phyloP scores from a whole-genome alignment of 2,888 invertebrate genomes.

The Thereva unica region DNA sequence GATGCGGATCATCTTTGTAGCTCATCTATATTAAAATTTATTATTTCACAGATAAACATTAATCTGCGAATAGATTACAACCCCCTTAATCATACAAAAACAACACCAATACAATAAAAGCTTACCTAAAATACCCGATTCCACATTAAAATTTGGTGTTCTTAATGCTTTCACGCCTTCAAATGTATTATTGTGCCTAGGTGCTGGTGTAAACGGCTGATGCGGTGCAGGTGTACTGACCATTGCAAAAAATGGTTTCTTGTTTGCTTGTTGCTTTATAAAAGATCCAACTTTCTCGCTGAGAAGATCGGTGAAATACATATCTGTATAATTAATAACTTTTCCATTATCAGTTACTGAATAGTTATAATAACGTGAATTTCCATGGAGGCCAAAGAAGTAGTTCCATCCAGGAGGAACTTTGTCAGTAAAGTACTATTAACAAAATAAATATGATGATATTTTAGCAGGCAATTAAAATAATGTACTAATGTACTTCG shows the following conservation, averaged over 20 bases:
- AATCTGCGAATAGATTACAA: not conserved
- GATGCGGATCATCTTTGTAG: too few relatives aligned
- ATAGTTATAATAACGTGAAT: constrained; percentile 92
- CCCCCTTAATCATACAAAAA: not conserved
- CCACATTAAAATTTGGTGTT: constrained; percentile 70
- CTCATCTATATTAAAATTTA: not conserved
- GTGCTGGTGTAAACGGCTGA: constrained; percentile 82
- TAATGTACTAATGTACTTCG: constrained; percentile 61
- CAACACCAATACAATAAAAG: constrained; percentile 13
- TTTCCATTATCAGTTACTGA: constrained; percentile 80
- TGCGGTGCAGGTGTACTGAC: constrained; percentile 88
- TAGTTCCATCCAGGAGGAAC: constrained; percentile 85
- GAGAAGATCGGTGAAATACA: constrained; percentile 85
- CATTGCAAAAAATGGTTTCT: constrained; percentile 73
- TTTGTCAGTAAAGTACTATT: constrained; percentile 56
- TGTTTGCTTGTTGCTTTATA: constrained; percentile 38
- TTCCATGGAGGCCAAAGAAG: constrained; percentile 88
- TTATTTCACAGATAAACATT: constrained; percentile 14
- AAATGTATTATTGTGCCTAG: constrained; percentile 69
- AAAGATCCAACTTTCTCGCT: constrained; percentile 53
- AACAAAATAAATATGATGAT: not conserved
- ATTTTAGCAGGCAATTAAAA: not conserved
- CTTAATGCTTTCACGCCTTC: constrained; percentile 65
- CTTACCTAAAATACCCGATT: constrained; percentile 50
- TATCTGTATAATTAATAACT: constrained; percentile 65